A percentile compares a stretch with the other conserved stretches of the same genome.
phyloP scores from a whole-genome alignment of 2,797 vertebrate species.

The Lithobates sylvaticus region DNA sequence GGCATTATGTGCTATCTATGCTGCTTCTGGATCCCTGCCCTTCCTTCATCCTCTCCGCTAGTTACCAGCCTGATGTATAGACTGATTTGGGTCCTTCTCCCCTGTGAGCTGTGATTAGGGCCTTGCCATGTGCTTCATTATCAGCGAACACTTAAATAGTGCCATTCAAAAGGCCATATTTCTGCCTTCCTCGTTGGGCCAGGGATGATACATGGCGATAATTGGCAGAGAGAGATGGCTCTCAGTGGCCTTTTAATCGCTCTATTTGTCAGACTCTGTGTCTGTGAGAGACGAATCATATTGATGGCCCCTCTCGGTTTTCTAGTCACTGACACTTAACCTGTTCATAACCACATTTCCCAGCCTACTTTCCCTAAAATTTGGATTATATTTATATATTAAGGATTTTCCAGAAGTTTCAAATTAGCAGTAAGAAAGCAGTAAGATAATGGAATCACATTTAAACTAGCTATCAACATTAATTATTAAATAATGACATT shows the following conservation, averaged over 20 bases:
- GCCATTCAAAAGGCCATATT: constrained; percentile 87
- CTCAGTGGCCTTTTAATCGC: constrained; percentile 84
- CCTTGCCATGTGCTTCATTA: constrained; percentile 83
- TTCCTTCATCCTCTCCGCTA: not conserved
- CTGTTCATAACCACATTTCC: constrained; percentile 27
- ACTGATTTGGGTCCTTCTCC: constrained; percentile 51
- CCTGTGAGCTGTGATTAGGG: constrained; percentile 75
- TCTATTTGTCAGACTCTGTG: constrained; percentile 80
- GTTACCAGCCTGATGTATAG: constrained; percentile 10
- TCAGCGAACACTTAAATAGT: constrained; percentile 83
- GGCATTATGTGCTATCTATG: not conserved
- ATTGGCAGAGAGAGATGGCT: constrained; percentile 85
- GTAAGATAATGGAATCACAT: not conserved
- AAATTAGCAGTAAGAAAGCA: not conserved
- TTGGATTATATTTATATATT: not conserved
- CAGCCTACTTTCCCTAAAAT: not conserved
- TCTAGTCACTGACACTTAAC: constrained; percentile 50
- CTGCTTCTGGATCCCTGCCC: not conserved
- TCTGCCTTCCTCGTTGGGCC: constrained; percentile 80
- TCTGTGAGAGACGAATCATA: constrained; percentile 51
- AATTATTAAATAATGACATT: not conserved
- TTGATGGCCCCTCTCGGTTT: constrained; percentile 78
- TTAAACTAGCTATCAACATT: not conserved
- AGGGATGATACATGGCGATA: constrained; percentile 85
- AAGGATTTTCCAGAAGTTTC: not conserved